Conservation (phyloP, 2,113 vertebrate genomes). For the Microtus oregoni region DNA sequence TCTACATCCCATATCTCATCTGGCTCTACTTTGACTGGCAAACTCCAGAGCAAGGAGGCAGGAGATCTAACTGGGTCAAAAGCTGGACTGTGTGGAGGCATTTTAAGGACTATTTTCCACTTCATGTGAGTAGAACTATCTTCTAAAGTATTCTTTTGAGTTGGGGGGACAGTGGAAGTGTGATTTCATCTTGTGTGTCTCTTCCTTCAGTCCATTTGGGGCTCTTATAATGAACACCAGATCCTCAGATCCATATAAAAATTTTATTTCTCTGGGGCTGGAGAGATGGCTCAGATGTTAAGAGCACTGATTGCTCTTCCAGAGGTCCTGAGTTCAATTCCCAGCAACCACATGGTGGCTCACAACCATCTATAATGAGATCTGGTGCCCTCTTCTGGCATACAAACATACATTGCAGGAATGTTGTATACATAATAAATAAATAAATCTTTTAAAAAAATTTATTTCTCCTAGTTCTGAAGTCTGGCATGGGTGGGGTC, state of each 20-base stretch:
- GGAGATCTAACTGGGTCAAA: conserved; percentile 90
- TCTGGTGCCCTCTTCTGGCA: no score
- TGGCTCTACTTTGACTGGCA: conserved; percentile 95
- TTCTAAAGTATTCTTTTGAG: not conserved
- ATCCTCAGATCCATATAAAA: not conserved
- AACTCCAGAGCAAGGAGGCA: conserved; percentile 91
- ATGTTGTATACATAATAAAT: no score
- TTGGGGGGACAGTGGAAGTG: not conserved
- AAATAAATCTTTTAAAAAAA: no score
- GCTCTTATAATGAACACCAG: not conserved
- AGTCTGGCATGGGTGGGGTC: not conserved
- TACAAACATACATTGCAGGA: no score
- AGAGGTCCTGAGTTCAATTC: no score
- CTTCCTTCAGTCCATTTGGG: not conserved
- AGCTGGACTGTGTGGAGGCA: conserved; percentile 91
- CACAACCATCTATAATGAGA: no score
- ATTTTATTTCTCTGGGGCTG: not conserved
- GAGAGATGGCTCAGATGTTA: no score
- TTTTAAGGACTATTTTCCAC: conserved; percentile 96
- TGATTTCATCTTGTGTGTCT: not conserved
- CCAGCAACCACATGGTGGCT: no score
- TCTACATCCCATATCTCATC: conserved; percentile 89
- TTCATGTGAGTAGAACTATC: conserved; percentile 88
- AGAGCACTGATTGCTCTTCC: no score
- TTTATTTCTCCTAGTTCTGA: not conserved